A percentile compares a stretch with the other conserved stretches of the same genome.
These are phyloP conservation scores for Julus scanicus DNA, from an alignment of 2,888 invertebrate species.

Conservation along the genomic window DNA sequence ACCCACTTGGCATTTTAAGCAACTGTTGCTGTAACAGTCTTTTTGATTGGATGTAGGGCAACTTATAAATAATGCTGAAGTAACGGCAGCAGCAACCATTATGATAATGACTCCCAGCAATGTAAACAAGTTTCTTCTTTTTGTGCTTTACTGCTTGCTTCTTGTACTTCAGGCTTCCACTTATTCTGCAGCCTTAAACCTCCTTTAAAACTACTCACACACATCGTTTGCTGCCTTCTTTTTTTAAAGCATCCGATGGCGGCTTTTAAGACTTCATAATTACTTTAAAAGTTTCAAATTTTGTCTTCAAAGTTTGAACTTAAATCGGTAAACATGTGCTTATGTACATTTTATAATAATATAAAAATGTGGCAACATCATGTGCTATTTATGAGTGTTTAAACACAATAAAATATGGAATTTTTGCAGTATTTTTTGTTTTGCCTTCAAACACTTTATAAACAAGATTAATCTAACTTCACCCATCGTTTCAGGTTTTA, in stretches of 20 bases:
- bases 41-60: neutral
- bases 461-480: too few species aligned
- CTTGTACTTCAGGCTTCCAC: neutral
- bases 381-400: too few species aligned
- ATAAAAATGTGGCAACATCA: too few species aligned
- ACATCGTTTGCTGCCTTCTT: neutral
- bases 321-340: too few species aligned
- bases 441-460: too few species aligned
- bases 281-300: neutral
- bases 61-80: neutral
- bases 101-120: neutral
- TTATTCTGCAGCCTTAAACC: neutral
- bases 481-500: too few species aligned
- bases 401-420: too few species aligned
- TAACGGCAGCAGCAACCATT: neutral
- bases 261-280: neutral
- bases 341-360: too few species aligned
- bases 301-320: neutral
- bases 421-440: too few species aligned
- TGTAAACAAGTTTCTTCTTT: neutral
- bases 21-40: neutral
- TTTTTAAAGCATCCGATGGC: neutral
- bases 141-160: neutral
- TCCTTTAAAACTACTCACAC: neutral
- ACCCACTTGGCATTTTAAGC: slow-evolving; percentile 1